A percentile compares a stretch with the other conserved stretches of the same genome.
Conservation (phyloP, 1,140 invertebrate genomes). For the Pristionchus pacificus region DNA sequence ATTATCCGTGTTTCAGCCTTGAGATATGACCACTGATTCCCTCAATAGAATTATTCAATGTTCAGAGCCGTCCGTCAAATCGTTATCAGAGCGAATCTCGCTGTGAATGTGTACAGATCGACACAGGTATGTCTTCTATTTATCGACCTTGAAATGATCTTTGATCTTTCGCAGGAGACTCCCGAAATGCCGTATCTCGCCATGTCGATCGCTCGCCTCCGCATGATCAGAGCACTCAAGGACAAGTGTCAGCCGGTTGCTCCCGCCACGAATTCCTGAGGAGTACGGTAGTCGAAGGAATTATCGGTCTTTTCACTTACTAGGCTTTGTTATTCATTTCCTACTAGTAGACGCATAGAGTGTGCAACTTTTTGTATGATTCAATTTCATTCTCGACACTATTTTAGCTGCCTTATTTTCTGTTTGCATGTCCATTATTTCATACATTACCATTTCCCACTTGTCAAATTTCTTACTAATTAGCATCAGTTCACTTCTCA, state of each 20-base stretch:
- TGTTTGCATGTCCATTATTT: neutral
- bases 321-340: too few relatives aligned
- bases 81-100: neutral
- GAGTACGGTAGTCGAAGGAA: neutral
- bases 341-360: neutral
- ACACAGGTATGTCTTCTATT: neutral
- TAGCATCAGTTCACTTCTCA: too few relatives aligned
- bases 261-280: neutral
- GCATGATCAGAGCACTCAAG: neutral
- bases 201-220: neutral
- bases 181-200: neutral
- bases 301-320: too few relatives aligned
- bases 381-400: too few relatives aligned
- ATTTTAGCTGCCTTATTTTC: too few relatives aligned
- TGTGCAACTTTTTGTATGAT: neutral
- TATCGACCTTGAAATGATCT: neutral
- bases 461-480: too few relatives aligned
- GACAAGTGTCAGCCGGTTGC: neutral
- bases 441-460: neutral
- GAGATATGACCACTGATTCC: too few relatives aligned
- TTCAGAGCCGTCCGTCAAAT: neutral
- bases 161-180: neutral
- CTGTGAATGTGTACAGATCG: neutral
- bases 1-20: too few relatives aligned
- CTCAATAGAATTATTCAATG: too few relatives aligned